Evolutionary conservation across 2,797 vertebrate species (phyloP).

Genomic region (Alosa sapidissima): DNA sequence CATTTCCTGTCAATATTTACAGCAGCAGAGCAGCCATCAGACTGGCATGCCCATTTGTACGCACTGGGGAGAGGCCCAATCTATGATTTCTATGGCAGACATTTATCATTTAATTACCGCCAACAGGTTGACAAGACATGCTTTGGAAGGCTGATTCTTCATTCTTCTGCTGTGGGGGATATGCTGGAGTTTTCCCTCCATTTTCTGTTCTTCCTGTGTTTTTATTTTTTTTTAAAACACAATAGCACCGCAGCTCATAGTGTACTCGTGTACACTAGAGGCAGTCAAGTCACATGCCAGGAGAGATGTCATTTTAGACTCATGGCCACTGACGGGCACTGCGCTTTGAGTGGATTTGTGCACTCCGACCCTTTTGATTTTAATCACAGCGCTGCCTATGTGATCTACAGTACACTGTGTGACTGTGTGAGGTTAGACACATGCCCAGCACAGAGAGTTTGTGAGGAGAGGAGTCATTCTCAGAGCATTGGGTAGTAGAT

Average conservation of each 20-base stretch:
- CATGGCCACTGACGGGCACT: not conserved
- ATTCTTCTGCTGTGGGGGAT: not conserved
- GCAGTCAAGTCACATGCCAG: not conserved
- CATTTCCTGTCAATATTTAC: slow-evolving; percentile 65
- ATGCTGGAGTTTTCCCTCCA: not conserved
- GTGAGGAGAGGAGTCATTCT: not conserved
- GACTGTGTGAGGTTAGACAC: not conserved
- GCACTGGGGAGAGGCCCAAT: slow-evolving; percentile 49
- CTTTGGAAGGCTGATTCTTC: slow-evolving; percentile 20
- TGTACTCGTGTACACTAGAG: slow-evolving; percentile 41
- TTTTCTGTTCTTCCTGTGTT: not conserved
- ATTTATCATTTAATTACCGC: slow-evolving; percentile 58
- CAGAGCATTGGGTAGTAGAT: not conserved
- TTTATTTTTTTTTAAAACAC: not conserved
- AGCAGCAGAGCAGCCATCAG: slow-evolving; percentile 54
- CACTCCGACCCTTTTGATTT: slow-evolving; percentile 1
- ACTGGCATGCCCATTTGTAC: slow-evolving; percentile 53
- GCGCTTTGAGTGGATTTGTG: not conserved
- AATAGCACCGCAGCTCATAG: slow-evolving; percentile 51
- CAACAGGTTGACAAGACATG: slow-evolving; percentile 52
- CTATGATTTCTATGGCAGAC: slow-evolving; percentile 52
- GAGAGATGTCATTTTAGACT: not conserved
- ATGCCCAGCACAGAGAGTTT: not conserved
- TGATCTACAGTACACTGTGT: not conserved
- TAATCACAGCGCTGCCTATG: not conserved